Evolutionary conservation across 1,140 invertebrate genomes (phyloP), one percentile per base, ranked within the genome.

Genomic region (Bursaphelenchus mucronatus): DNA sequence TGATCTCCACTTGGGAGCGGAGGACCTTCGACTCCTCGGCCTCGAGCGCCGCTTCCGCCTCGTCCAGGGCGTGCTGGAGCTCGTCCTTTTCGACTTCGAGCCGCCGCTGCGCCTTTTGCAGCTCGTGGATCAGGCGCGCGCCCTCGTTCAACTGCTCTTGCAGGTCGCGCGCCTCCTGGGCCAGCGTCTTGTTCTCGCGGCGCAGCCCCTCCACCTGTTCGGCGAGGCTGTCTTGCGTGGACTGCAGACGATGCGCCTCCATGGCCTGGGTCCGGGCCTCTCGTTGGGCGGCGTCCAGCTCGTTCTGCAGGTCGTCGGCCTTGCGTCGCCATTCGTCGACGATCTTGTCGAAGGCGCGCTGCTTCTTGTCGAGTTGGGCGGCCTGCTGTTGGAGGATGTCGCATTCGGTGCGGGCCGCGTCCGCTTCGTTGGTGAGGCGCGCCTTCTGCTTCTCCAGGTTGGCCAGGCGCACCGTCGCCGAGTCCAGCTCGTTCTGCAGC

Each of bases 261-360:
- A 94, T 97, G 81, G 92, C 94, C 86, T 96, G 97, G 86, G 94
- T 94, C 82, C 95, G 90, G 87, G 94, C 94, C 85, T 98, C 95
- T 84, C 96, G 94, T 85, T 98, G 94, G 81, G 92, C 92, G 76
- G 91, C 92, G 83, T 98, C 95, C 58, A 99, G 87, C 85, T 98
- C 95, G 74, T 90, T 90, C 73, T 93, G 90, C 67, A 98, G 87
- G 82, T 97, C 94, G 78, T 96, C 92, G 81, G 94, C 92, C 87
- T 97, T 97, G 83, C 94, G 89, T 85, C 97, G 97, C 95, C 95
- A 99, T 89, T 99, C 95, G 69, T 91, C 89, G 82, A 98, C 92
- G 83, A 95, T 69, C 56, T 97, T 97, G 87, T 99, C 96, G 86
- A 98, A 97, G 74, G 90, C 90, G 85, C 96, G 95, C 85, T 97